These are phyloP conservation scores for Pangasius mekongensis DNA, from an alignment of 2,797 vertebrate genomes.

Conservation along the genomic window DNA sequence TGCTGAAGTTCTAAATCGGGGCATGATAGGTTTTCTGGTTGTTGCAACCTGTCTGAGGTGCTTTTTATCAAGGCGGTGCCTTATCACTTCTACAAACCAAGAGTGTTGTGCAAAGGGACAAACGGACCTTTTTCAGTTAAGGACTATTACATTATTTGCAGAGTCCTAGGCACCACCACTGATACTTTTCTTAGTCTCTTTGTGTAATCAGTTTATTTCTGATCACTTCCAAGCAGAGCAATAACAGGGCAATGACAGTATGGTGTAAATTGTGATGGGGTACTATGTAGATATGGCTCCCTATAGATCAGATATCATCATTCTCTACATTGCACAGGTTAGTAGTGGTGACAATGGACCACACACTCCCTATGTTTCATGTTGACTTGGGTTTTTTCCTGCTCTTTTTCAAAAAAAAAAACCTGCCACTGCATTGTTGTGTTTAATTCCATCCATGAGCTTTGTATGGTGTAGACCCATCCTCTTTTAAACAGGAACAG, in stretches of 20 bases:
- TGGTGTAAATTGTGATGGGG: not conserved
- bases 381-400: not conserved
- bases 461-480: slow-evolving; percentile 24
- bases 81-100: not conserved
- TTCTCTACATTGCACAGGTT: slow-evolving; percentile 2
- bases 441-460: slow-evolving; percentile 20
- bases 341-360: not conserved
- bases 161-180: not conserved
- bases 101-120: not conserved
- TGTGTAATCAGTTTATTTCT: slow-evolving; percentile 11
- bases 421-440: not conserved
- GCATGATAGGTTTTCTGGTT: not conserved
- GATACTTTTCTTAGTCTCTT: not conserved
- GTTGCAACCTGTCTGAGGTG: not conserved
- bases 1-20: not conserved
- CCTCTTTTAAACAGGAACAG: slow-evolving; percentile 11
- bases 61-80: not conserved
- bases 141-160: not conserved
- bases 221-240: not conserved
- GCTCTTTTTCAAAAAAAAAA: not conserved
- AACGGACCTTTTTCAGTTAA: not conserved
- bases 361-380: not conserved
- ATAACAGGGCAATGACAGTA: not conserved
- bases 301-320: slow-evolving; percentile 6
- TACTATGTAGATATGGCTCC: not conserved